Evolutionary conservation across 1,140 invertebrate species (phyloP).

Genomic region (Drosophila hydei): DNA sequence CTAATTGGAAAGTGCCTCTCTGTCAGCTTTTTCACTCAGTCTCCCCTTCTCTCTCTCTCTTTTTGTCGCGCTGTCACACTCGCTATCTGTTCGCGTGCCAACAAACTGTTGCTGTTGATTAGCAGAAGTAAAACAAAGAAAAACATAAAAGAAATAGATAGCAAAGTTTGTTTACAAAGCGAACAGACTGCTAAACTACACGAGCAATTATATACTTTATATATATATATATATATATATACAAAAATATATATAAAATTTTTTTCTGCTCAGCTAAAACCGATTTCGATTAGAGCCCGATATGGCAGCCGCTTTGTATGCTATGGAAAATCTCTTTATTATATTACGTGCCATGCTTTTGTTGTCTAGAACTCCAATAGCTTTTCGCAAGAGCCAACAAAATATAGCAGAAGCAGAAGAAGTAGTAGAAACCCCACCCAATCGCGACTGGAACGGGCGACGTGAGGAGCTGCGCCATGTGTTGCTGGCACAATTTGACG

Average conservation of each 20-base stretch:
- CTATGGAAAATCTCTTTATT: slow-evolving; percentile 80
- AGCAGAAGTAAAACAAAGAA: slow-evolving; percentile 34
- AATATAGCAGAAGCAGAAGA: too few species aligned
- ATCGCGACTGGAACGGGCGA: background rate
- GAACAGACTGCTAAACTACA: slow-evolving; percentile 45
- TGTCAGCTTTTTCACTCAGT: slow-evolving; percentile 14
- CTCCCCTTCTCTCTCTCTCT: background rate
- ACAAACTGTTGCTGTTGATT: slow-evolving; percentile 74
- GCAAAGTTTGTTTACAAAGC: slow-evolving; percentile 1
- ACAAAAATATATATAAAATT: background rate
- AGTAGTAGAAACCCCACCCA: slow-evolving; percentile 2
- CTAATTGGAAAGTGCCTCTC: slow-evolving; percentile 56
- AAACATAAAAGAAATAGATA: slow-evolving; percentile 7
- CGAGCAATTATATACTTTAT: slow-evolving; percentile 74
- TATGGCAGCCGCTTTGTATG: slow-evolving; percentile 62
- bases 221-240: background rate
- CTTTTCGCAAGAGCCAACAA: slow-evolving; percentile 18
- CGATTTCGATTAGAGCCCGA: slow-evolving; percentile 63
- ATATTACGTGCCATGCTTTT: slow-evolving; percentile 77
- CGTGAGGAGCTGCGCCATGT: slow-evolving; percentile 48
- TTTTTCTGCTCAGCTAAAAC: slow-evolving; percentile 56
- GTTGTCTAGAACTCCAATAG: slow-evolving; percentile 60
- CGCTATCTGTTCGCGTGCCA: slow-evolving; percentile 45
- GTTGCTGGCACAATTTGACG: slow-evolving; percentile 74
- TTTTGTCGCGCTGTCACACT: background rate